Base-by-base conservation (phyloP, 2,888 invertebrate species). In the Autographa pulchrina region DNA sequence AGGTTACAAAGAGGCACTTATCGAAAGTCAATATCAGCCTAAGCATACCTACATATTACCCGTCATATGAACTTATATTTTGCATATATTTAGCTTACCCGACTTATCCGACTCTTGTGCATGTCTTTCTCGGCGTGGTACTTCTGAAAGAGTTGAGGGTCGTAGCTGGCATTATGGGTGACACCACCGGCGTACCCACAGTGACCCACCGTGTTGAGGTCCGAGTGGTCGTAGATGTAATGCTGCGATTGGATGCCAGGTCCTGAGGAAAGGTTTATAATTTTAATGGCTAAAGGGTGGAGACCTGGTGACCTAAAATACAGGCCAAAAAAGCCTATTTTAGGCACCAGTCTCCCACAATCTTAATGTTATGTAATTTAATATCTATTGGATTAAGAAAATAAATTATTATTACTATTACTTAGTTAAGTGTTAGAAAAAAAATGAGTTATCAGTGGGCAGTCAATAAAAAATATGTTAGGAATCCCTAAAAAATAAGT, bases 221-320 rank as follows among this genome's bases (percentile, higher is more conserved):
- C 97, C 2, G 96, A 92, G 85, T 98, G 97, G 80, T 96, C 97
- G 92, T 97, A 98, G 25, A 97, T 80, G 89, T 96, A 97, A 91
- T 97, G 97, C 7, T 90, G 86, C 0, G 96, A 92, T 72, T 95
- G 93, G 76, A 97, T 91, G 20, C 92, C 90, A 48, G 93, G 93
- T 14, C 90, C 94, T 92, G 58, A 1, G 90, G 69, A 77, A 93
- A 7, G 59, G 18, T 60, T 61, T 48, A n/a, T n/a, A n/a, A n/a
- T n/a, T n/a, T n/a, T n/a, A n/a, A n/a, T n/a, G n/a, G n/a, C n/a
- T n/a, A 25, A 25, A 25, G 25, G 1, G 25, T 25, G 25, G 25
- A 25, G 2, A 25, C 25, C 25, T 25, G 25, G 25, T 25, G 25
- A 25, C 25, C 25, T 25, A 25, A 25, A 25, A 25, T 3, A 25